Percentiles rank a stretch among this genome's conserved stretches.
These are phyloP conservation scores for Allygus modestus DNA, from an alignment of 2,888 invertebrate species.

Conservation along the genomic window DNA sequence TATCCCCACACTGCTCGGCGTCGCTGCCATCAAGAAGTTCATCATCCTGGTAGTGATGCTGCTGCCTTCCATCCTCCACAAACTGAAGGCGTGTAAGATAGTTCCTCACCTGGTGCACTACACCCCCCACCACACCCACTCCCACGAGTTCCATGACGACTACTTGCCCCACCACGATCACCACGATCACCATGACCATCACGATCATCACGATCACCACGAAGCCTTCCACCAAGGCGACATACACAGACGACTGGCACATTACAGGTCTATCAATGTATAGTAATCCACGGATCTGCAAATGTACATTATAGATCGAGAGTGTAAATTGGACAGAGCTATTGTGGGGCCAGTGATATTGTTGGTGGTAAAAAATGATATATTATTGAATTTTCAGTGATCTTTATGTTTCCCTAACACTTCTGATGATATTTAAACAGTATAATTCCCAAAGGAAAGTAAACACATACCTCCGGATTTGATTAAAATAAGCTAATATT, in stretches of 20 bases:
- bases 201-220: background rate
- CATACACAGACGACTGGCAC: constrained; percentile 36
- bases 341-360: background rate
- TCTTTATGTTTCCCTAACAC: too few relatives aligned
- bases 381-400: too few relatives aligned
- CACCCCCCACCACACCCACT: constrained; percentile 47
- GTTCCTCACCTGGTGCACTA: constrained; percentile 57
- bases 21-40: constrained; percentile 82
- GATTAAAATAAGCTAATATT: too few relatives aligned
- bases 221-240: constrained; percentile 8
- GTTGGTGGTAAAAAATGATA: too few relatives aligned
- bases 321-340: too few relatives aligned
- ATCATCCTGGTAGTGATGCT: constrained; percentile 80
- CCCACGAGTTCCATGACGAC: constrained; percentile 53
- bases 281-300: background rate
- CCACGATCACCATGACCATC: background rate
- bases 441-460: too few relatives aligned
- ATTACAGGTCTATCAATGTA: constrained; percentile 5
- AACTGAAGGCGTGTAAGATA: constrained; percentile 56
- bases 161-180: constrained; percentile 24
- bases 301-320: background rate
- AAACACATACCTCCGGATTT: too few relatives aligned
- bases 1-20: constrained; percentile 79
- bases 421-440: too few relatives aligned
- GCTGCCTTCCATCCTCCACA: constrained; percentile 79